phyloP scores from a whole-genome alignment of 2,797 vertebrate species.

The Euthynnus affinis region DNA sequence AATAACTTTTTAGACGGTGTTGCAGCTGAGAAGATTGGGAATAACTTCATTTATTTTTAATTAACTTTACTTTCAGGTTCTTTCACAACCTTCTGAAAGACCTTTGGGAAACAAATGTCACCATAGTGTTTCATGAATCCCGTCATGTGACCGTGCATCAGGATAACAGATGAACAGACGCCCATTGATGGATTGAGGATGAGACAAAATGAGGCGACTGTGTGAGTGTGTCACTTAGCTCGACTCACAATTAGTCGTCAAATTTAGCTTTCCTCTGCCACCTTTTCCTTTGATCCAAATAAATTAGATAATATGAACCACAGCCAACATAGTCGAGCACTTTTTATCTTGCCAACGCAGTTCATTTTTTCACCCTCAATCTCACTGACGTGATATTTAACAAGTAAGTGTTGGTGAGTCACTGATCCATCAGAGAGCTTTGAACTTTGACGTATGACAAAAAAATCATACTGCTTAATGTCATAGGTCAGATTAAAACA shows the following conservation, averaged over 20 bases:
- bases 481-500: not conserved
- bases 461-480: constrained; percentile 13
- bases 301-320: constrained; percentile 60
- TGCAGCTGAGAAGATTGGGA: not conserved
- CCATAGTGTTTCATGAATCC: not conserved
- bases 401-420: constrained; percentile 60
- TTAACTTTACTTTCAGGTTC: not conserved
- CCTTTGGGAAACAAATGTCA: constrained; percentile 9
- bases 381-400: constrained; percentile 70
- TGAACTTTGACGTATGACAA: constrained; percentile 9
- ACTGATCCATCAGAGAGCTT: constrained; percentile 21
- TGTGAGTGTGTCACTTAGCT: constrained; percentile 45
- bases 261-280: constrained; percentile 72
- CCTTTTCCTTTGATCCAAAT: constrained; percentile 71
- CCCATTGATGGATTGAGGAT: constrained; percentile 61
- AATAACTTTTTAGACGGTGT: not conserved
- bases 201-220: constrained; percentile 39
- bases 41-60: not conserved
- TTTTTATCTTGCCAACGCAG: too few relatives aligned
- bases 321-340: too few relatives aligned
- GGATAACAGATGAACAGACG: constrained; percentile 52
- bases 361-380: constrained; percentile 37
- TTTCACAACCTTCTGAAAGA: not conserved
- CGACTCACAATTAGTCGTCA: constrained; percentile 68
- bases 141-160: constrained; percentile 18